A percentile compares a stretch with the other conserved stretches of the same genome.
phyloP scores from a whole-genome alignment of 53 echinoderm and acorn worm genomes.

The Holothuria scabra region DNA sequence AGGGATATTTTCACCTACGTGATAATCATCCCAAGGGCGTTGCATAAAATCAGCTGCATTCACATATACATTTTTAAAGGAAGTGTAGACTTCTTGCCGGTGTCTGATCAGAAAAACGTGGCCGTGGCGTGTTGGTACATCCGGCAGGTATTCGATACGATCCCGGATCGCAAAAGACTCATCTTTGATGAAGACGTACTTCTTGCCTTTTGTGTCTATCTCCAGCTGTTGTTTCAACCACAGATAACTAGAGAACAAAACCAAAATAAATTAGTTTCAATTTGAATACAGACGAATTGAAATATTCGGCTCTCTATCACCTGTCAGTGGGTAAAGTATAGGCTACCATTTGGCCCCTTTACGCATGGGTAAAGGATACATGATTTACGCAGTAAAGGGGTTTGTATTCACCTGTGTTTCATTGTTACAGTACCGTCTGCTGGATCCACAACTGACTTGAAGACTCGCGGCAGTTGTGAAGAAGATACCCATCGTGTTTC shows the following conservation, averaged over 20 bases:
- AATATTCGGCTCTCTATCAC: too few species aligned
- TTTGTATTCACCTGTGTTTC: too few species aligned
- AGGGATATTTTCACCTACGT: background rate
- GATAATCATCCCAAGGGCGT: background rate
- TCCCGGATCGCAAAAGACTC: slow-evolving; percentile 13
- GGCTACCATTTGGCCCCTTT: too few species aligned
- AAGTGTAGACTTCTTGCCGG: slow-evolving; percentile 22
- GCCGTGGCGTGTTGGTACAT: background rate
- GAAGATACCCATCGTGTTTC: too few species aligned
- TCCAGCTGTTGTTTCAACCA: slow-evolving; percentile 37
- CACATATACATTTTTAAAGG: background rate
- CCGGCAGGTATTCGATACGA: slow-evolving; percentile 11
- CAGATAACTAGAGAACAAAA: background rate
- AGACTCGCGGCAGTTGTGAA: too few species aligned
- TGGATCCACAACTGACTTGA: too few species aligned
- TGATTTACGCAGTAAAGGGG: too few species aligned
- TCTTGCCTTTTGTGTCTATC: background rate
- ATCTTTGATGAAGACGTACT: slow-evolving; percentile 34
- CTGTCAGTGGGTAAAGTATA: too few species aligned
- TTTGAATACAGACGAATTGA: too few species aligned
- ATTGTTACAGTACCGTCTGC: too few species aligned
- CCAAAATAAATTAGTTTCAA: background rate
- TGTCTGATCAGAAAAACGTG: slow-evolving; percentile 24
- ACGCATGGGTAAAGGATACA: too few species aligned
- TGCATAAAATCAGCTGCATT: background rate